Evolutionary conservation across 37 sponge, comb jelly and placozoan genomes (phyloP), one percentile per base, ranked within the genome.

Genomic region (Ianthella basta): DNA sequence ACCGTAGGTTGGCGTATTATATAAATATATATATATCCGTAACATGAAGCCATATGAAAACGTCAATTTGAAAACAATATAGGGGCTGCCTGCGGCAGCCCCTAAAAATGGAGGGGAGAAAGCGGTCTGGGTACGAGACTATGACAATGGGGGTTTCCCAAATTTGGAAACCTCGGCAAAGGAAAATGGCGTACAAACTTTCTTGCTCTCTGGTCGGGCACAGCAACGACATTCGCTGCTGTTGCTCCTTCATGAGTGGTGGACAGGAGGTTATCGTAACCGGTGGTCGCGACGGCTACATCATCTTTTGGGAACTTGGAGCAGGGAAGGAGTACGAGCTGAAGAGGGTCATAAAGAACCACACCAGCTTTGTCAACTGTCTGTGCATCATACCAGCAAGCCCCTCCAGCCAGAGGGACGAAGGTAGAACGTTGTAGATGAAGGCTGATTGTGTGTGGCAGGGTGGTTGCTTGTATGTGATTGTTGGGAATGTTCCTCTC

Each of bases 201-300:
- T 93, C 91, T 0, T 59, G 59, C 20, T 90, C 89, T 50, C 72
- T 93, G 0, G 27, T 85, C 14, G 94, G 91, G 4, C 94, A 93
- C 82, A 65, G 63, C 36, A 85, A 84, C 1, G 94, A 93, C 60
- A 90, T 93, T 15, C 61, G 94, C 13, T 88, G 59, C 0, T 87
- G 87, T 5, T 34, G 59, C 1, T 80, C 73, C 39, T 81, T 72
- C 65, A 32, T 15, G 5, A 86, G 60, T 16, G 59, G 41, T 21
- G 82, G 60, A 14, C 83, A 87, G 15, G 84, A 85, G 29, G 56
- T 86, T 40, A 36, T 89, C 29, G 80, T 88, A 8, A 93, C 94
- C 4, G 91, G 88, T 0, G 86, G 90, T 10, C 65, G 94, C 16
- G 94, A 93, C 59, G 83, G 86, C 37, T 86, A 87, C 1, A 87